Evolutionary conservation across 2,888 invertebrate genomes (phyloP), one percentile per base, ranked within the genome.

Genomic region (Clistopyga incitator): DNA sequence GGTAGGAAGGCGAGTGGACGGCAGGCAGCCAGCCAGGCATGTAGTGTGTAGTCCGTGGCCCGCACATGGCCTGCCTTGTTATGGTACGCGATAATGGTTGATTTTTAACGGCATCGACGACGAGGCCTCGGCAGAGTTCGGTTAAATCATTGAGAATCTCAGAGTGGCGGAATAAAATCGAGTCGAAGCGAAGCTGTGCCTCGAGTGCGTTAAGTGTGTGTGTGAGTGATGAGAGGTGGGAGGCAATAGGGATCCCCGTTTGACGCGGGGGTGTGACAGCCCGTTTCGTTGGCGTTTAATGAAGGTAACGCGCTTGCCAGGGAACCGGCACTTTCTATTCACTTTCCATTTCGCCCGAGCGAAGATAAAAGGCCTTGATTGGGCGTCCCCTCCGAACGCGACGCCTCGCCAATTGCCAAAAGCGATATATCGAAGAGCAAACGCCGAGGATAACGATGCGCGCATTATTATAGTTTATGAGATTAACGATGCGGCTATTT

Each of bases 261-360:
- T 25, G 67, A 76, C 79, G 85, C 38, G 38, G 38, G 86, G 87
- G 88, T 88, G 88, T 88, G 87, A 87, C 87, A 85, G 80, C 71
- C 87, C 77, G 67, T 74, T 29, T 29, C 65, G 56, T 50, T 54
- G 71, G 74, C 64, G 70, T 75, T 84, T 67, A 52, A 82, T 68
- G 64, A 56, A 56, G 65, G 59, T 75, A 81, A 54, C 25, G 54
- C 45, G 54, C 45, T 23, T 59, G 8, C 71, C 45, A 29, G 50
- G 38, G 52, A 64, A 71, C 82, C 82, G 79, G 83, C 64, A 77
- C 83, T 80, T 79, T 83, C 78, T 70, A 75, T 61, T 77, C 80
- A 64, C 82, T 82, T 82, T 82, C 82, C 78, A 82, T 78, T 82
- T 82, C 70, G 54, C 42, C 4, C 65, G 50, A 18, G n/a, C 6